Evolutionary conservation across 2,888 invertebrate species (phyloP).

Genomic region (Galerucella calmariensis): DNA sequence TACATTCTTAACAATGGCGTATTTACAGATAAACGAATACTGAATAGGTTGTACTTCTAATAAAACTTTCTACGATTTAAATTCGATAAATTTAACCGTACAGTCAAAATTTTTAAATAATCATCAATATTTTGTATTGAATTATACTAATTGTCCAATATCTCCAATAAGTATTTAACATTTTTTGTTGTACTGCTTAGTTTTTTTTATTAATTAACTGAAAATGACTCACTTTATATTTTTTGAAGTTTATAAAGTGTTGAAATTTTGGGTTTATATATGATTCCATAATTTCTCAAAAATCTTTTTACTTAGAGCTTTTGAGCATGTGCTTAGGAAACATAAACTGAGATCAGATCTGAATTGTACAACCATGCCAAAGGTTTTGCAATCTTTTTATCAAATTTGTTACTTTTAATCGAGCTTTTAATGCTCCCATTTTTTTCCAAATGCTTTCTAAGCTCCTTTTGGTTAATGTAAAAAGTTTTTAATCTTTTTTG

Average conservation of each 20-base stretch:
- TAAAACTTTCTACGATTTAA: not conserved
- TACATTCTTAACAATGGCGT: slow-evolving; percentile 7
- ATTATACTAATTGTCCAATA: no score
- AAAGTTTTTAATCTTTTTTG: no score
- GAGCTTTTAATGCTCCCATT: no score
- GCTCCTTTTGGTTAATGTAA: no score
- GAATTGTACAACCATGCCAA: not conserved
- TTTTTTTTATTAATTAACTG: not conserved
- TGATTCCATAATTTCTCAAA: no score
- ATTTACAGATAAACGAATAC: not conserved
- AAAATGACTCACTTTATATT: not conserved
- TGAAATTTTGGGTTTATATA: not conserved
- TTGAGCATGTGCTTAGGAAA: not conserved
- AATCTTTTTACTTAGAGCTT: no score
- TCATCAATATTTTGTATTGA: not conserved
- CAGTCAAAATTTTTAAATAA: not conserved
- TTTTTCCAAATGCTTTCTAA: no score
- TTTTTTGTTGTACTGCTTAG: not conserved
- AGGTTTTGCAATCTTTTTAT: no score
- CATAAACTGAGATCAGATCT: not conserved
- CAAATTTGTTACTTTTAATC: no score
- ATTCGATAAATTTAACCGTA: not conserved
- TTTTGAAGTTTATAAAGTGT: not conserved
- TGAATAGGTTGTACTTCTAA: not conserved
- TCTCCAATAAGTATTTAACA: no score